These are phyloP conservation scores for Syngnathus acus DNA, from an alignment of 2,797 vertebrate species.

Conservation along the genomic window DNA sequence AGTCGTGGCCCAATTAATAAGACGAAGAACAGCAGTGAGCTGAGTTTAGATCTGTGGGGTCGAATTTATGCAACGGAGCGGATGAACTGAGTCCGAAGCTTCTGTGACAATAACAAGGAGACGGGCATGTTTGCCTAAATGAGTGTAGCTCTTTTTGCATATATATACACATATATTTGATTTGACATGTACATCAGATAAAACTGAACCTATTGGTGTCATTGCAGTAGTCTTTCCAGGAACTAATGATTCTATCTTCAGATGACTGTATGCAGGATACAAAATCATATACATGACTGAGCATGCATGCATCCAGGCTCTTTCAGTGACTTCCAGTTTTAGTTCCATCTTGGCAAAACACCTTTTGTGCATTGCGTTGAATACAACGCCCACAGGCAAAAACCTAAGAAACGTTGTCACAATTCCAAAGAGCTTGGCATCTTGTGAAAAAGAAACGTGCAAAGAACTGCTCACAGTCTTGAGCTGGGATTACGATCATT, in stretches of 20 bases:
- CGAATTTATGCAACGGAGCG: not conserved
- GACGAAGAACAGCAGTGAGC: not conserved
- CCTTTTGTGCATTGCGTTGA: not conserved
- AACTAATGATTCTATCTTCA: not conserved
- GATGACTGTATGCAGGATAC: not conserved
- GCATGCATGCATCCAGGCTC: not conserved
- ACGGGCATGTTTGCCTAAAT: not conserved
- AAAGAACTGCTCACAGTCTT: not conserved
- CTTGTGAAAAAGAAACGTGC: not conserved
- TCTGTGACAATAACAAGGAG: not conserved
- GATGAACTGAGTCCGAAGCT: not conserved
- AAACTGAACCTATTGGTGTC: too few species aligned
- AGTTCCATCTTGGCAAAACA: not conserved
- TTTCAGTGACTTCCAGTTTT: slow-evolving; percentile 1
- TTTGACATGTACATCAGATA: too few species aligned
- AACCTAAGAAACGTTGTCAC: not conserved
- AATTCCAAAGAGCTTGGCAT: not conserved
- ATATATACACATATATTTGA: too few species aligned
- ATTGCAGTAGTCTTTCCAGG: too few species aligned
- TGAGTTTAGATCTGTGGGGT: not conserved
- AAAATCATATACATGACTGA: not conserved
- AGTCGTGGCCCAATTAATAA: not conserved
- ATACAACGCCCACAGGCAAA: not conserved
- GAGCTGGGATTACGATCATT: not conserved
- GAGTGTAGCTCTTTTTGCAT: not conserved